A percentile compares a stretch with the other conserved stretches of the same genome.
Evolutionary conservation across 1,140 invertebrate genomes (phyloP).

Genomic region (Anoplolepis gracilipes): DNA sequence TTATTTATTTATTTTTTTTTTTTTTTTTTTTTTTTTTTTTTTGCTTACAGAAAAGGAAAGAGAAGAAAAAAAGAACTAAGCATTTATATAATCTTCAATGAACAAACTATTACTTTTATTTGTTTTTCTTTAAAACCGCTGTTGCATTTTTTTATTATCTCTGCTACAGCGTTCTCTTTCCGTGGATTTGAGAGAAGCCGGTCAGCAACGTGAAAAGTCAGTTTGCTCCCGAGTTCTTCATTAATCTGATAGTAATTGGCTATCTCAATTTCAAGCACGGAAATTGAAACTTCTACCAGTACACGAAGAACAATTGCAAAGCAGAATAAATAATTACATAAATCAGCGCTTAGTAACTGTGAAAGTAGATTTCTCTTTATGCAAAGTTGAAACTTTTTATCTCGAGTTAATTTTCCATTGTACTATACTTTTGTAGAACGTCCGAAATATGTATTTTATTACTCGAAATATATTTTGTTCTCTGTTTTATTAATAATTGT

Average conservation of each 20-base stretch:
- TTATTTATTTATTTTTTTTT: too few relatives aligned
- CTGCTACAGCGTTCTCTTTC: conserved; percentile 11
- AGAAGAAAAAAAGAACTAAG: background rate
- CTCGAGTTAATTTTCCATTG: background rate
- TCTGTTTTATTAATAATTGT: background rate
- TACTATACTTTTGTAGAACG: background rate
- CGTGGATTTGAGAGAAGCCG: background rate
- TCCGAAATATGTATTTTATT: conserved; percentile 14
- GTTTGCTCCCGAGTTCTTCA: conserved; percentile 35
- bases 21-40: too few relatives aligned
- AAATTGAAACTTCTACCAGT: conserved; percentile 36
- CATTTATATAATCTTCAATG: background rate
- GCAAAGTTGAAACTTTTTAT: background rate
- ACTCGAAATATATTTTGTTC: background rate
- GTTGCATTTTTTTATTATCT: background rate
- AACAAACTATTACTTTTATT: conserved; percentile 8
- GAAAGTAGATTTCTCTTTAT: conserved; percentile 25
- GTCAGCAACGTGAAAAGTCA: conserved; percentile 37
- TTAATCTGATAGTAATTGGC: conserved; percentile 58
- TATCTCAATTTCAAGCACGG: conserved; percentile 33
- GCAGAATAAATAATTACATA: conserved; percentile 56
- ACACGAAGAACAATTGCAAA: conserved; percentile 35
- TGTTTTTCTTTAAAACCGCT: background rate
- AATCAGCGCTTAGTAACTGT: conserved; percentile 32
- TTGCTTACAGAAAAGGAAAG: too few relatives aligned